Evolutionary conservation across 2,797 vertebrate genomes (phyloP).

Genomic region (Loris lydekkerianus): DNA sequence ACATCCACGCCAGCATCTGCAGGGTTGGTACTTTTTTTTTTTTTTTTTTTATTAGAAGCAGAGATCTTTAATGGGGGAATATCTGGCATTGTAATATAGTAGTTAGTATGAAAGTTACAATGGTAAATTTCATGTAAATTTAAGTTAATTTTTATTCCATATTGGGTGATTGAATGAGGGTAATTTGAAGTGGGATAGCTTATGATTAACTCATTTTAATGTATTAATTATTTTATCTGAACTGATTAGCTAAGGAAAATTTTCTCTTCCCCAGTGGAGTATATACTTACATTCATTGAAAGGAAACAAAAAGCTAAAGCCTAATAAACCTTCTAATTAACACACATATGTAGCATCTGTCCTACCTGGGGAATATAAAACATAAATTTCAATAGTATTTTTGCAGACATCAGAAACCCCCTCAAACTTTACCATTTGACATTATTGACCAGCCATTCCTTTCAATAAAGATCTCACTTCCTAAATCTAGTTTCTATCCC

Average conservation of each 20-base stretch:
- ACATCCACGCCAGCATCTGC: too few species aligned
- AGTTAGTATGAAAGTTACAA: slow-evolving; percentile 2
- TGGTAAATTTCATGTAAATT: slow-evolving; percentile 57
- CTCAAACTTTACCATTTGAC: background rate
- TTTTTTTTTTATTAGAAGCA: slow-evolving; percentile 26
- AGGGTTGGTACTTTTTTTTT: too few species aligned
- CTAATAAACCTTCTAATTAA: slow-evolving; percentile 63
- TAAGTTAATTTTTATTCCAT: slow-evolving; percentile 50
- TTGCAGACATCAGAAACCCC: slow-evolving; percentile 10
- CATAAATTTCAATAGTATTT: slow-evolving; percentile 29
- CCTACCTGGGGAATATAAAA: slow-evolving; percentile 8
- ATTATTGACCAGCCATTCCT: background rate
- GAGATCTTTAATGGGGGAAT: slow-evolving; percentile 34
- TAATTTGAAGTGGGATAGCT: slow-evolving; percentile 51
- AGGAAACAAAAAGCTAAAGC: slow-evolving; percentile 57
- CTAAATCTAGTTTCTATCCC: background rate
- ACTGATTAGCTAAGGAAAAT: slow-evolving; percentile 64
- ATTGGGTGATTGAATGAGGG: slow-evolving; percentile 32
- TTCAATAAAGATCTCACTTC: slow-evolving; percentile 31
- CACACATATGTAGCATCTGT: background rate
- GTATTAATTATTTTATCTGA: slow-evolving; percentile 66
- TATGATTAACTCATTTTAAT: slow-evolving; percentile 65
- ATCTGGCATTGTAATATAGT: slow-evolving; percentile 44
- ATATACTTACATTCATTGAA: slow-evolving; percentile 51
- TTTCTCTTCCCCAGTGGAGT: slow-evolving; percentile 33